These are phyloP conservation scores for Ashinkailepas kermadecensis DNA, from an alignment of 2,888 invertebrate genomes.

Conservation along the genomic window DNA sequence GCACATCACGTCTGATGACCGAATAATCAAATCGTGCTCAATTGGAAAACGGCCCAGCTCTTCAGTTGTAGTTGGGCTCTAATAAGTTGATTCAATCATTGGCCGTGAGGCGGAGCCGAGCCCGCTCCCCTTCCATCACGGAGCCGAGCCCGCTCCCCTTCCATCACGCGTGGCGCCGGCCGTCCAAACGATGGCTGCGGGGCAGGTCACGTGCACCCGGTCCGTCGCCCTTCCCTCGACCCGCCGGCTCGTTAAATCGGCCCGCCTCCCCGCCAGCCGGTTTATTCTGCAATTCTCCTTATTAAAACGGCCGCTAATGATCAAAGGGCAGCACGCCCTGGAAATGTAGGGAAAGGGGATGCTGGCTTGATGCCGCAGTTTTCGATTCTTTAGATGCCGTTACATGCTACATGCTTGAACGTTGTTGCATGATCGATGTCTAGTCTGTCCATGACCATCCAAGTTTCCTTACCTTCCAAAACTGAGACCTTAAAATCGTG, in stretches of 20 bases:
- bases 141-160: background rate
- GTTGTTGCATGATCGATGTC: too few relatives aligned
- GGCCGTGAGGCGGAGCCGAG: background rate
- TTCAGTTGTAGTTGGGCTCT: background rate
- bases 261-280: background rate
- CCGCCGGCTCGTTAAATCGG: constrained; percentile 1
- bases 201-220: background rate
- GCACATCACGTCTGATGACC: background rate
- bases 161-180: background rate
- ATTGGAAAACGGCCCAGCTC: background rate
- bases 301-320: constrained; percentile 15
- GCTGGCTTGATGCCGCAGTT: too few relatives aligned
- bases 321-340: background rate
- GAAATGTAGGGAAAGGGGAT: background rate
- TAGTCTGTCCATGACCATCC: too few relatives aligned
- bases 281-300: background rate
- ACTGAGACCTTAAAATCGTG: too few relatives aligned
- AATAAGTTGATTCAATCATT: constrained; percentile 22
- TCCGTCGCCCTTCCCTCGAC: background rate
- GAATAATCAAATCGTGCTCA: constrained; percentile 16
- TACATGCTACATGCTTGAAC: too few relatives aligned
- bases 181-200: background rate
- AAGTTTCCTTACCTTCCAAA: too few relatives aligned
- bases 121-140: background rate
- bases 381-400: too few relatives aligned